Conservation (phyloP, 2,888 invertebrate genomes). For the Harmothoe impar region DNA sequence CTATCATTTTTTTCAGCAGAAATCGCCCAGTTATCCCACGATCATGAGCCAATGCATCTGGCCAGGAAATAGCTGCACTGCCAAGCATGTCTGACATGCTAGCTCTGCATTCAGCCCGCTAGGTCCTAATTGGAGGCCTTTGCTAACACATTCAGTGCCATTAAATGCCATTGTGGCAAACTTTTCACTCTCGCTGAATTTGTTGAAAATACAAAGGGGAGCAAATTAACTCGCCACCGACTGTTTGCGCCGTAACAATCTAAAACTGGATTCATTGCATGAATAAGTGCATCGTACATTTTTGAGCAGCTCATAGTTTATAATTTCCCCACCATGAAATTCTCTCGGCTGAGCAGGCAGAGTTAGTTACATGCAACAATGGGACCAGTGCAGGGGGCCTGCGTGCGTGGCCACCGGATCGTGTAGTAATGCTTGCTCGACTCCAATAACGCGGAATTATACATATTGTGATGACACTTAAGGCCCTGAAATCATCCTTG, state of each 20-base stretch:
- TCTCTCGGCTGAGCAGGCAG: slow-evolving; percentile 17
- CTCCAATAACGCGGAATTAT: slow-evolving; percentile 2
- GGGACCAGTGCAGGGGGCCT: not conserved
- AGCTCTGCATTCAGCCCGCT: slow-evolving; percentile 25
- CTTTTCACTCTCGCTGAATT: slow-evolving; percentile 58
- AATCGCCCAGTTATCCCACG: not conserved
- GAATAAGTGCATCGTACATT: slow-evolving; percentile 53
- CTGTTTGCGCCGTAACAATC: slow-evolving; percentile 5
- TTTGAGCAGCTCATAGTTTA: slow-evolving; percentile 41
- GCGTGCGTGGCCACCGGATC: slow-evolving; percentile 22
- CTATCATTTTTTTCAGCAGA: not conserved
- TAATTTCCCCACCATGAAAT: slow-evolving; percentile 37
- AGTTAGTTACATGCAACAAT: slow-evolving; percentile 35
- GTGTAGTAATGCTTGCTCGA: slow-evolving; percentile 43
- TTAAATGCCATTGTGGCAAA: slow-evolving; percentile 59
- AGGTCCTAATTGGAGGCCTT: slow-evolving; percentile 33
- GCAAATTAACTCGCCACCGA: slow-evolving; percentile 49
- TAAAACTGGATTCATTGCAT: slow-evolving; percentile 49
- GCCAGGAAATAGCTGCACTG: slow-evolving; percentile 43
- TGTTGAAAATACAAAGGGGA: slow-evolving; percentile 46
- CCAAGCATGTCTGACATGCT: slow-evolving; percentile 36
- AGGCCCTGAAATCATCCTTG: slow-evolving; percentile 1
- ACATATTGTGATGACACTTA: slow-evolving; percentile 56
- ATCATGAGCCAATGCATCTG: slow-evolving; percentile 34
- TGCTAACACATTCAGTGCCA: slow-evolving; percentile 45